Evolutionary conservation across 2,888 invertebrate species (phyloP).

Genomic region (Hesperia comma): DNA sequence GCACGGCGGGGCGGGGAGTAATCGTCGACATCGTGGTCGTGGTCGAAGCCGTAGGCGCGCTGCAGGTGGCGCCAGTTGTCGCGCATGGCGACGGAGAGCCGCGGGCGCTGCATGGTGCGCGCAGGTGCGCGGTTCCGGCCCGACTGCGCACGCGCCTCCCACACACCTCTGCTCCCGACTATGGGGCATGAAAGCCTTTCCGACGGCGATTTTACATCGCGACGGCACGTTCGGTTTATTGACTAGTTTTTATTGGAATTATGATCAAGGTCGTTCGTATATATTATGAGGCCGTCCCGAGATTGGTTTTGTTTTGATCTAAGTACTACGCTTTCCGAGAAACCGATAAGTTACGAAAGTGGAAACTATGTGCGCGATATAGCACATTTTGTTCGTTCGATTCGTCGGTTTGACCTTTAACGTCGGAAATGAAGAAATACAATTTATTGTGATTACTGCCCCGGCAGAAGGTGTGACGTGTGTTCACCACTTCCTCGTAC

Average conservation of each 20-base stretch:
- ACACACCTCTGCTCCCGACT: slow-evolving; percentile 39
- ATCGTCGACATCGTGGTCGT: slow-evolving; percentile 70
- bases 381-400: background rate
- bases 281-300: background rate
- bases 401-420: slow-evolving; percentile 7
- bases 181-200: slow-evolving; percentile 48
- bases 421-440: slow-evolving; percentile 7
- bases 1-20: slow-evolving; percentile 70
- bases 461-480: background rate
- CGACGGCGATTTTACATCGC: slow-evolving; percentile 29
- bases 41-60: slow-evolving; percentile 77
- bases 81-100: slow-evolving; percentile 80
- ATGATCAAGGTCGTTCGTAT: slow-evolving; percentile 31
- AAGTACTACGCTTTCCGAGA: background rate
- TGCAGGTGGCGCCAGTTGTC: slow-evolving; percentile 82
- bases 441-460: slow-evolving; percentile 1
- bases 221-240: slow-evolving; percentile 21
- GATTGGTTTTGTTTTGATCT: background rate
- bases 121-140: slow-evolving; percentile 70
- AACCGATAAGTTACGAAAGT: slow-evolving; percentile 11
- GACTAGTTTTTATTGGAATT: slow-evolving; percentile 28
- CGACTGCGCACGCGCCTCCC: slow-evolving; percentile 57
- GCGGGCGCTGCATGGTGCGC: slow-evolving; percentile 82
- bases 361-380: background rate
- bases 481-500: slow-evolving; percentile 22